A percentile compares a stretch with the other conserved stretches of the same genome.
Conservation (phyloP, 2,888 invertebrate genomes). For the Selenia dentaria region DNA sequence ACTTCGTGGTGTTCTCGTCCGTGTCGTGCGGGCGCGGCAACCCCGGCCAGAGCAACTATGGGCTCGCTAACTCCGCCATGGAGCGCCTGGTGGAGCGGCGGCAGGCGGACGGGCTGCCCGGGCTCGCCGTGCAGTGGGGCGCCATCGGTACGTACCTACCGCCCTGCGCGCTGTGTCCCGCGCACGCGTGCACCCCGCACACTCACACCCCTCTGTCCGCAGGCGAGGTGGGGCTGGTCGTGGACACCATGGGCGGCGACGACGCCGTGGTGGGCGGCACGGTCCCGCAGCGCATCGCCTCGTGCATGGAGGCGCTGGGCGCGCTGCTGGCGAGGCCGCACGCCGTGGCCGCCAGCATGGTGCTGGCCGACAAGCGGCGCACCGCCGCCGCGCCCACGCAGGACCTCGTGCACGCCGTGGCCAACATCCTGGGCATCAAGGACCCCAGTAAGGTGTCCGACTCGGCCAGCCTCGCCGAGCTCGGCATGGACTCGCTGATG, state of each 20-base stretch:
- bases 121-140: constrained; percentile 98
- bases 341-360: constrained; percentile 92
- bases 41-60: constrained; percentile 98
- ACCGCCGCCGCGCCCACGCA: constrained; percentile 79
- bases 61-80: constrained; percentile 98
- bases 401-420: constrained; percentile 90
- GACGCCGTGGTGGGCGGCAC: constrained; percentile 98
- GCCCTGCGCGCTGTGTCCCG: neutral
- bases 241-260: constrained; percentile 95
- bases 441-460: constrained; percentile 91
- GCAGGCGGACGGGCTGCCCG: constrained; percentile 93
- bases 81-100: constrained; percentile 96
- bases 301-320: constrained; percentile 95
- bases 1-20: constrained; percentile 98
- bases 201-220: neutral
- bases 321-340: constrained; percentile 95
- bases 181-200: neutral
- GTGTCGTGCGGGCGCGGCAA: constrained; percentile 99
- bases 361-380: constrained; percentile 93
- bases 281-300: constrained; percentile 97
- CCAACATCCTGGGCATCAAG: constrained; percentile 96
- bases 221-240: constrained; percentile 96
- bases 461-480: constrained; percentile 93
- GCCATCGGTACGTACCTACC: constrained; percentile 85
- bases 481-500: constrained; percentile 99